Evolutionary conservation across 64 coral and sea anemone species (phyloP), one percentile per base, ranked within the genome.

Genomic region (Montipora cactus): DNA sequence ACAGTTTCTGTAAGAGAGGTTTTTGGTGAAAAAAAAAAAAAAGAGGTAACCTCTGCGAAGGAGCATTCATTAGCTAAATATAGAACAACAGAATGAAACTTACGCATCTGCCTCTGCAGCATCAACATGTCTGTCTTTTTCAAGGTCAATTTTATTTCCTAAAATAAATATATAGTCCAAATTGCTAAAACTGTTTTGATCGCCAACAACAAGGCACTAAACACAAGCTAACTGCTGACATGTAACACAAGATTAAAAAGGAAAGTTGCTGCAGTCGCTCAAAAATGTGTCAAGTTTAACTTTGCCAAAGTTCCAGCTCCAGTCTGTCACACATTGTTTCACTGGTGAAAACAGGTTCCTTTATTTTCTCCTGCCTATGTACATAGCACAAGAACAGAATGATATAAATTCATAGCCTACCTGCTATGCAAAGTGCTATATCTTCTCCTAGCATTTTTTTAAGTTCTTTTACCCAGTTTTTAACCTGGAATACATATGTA

Each of bases 71-170:
- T 12, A 4, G 64, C 12, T 5, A 13, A 16, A 68, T 13, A 68
- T 16, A 23, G 20, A 21, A 71, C 21, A 66, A 47, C 4, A 82
- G 4, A 46, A 67, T 74, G 19, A 57, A 47, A 98, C 97, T 98
- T 89, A 98, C 94, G 90, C 89, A 71, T 99, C 98, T 68, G 98
- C 98, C 73, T 99, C 98, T 46, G 95, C 81, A 44, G 91, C 95
- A 66, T 96, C 95, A 74, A 99, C 98, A 93, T 99, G 98, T 89
- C 98, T 96, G 80, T 99, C 95, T 72, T 96, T 99, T 75, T 99
- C 98, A 86, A 96, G 87, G 83, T 99, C 98, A 92, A 99, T 99
- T 89, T 99, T 99, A 79, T 99, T 99, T 77, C 98, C 98, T 99
- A 16, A 51, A 6, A 77, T 1, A 86, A 7, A 55, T 25, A 71